Percentiles rank a stretch among this genome's conserved stretches.
Evolutionary conservation across 2,888 invertebrate species (phyloP).

Genomic region (Mesodorylaimus sp.): DNA sequence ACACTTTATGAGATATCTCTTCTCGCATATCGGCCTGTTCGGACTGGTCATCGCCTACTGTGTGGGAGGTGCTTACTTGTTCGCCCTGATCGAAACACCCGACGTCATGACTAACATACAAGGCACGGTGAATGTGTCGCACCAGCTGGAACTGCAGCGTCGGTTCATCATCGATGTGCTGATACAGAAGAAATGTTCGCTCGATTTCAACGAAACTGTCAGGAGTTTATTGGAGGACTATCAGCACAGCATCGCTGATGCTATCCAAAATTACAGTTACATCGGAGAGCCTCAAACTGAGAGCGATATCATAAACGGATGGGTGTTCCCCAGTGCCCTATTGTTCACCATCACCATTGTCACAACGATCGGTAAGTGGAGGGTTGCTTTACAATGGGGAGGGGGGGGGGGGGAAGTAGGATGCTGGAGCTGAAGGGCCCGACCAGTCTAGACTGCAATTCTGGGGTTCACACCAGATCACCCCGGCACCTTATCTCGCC

Average conservation of each 20-base stretch:
- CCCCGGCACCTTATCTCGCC: too few species aligned
- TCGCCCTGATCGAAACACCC: conserved; percentile 6
- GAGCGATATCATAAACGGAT: background rate
- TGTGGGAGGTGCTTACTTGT: conserved; percentile 24
- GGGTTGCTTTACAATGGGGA: background rate
- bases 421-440: too few species aligned
- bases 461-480: too few species aligned
- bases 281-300: background rate
- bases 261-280: conserved; percentile 3
- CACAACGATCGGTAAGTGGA: conserved; percentile 21
- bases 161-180: background rate
- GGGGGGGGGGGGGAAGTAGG: too few species aligned
- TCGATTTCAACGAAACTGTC: conserved; percentile 5
- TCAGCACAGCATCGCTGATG: conserved; percentile 10
- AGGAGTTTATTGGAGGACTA: background rate
- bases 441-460: too few species aligned
- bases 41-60: conserved; percentile 30
- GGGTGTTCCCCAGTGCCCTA: conserved; percentile 22
- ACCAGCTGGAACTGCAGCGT: background rate
- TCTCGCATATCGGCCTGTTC: conserved; percentile 32
- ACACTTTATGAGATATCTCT: too few species aligned
- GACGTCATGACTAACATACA: background rate
- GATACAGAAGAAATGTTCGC: conserved; percentile 4
- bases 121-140: background rate
- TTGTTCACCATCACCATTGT: conserved; percentile 24